Evolutionary conservation across 2,888 invertebrate genomes (phyloP).

Genomic region (Mythimna vitellina): DNA sequence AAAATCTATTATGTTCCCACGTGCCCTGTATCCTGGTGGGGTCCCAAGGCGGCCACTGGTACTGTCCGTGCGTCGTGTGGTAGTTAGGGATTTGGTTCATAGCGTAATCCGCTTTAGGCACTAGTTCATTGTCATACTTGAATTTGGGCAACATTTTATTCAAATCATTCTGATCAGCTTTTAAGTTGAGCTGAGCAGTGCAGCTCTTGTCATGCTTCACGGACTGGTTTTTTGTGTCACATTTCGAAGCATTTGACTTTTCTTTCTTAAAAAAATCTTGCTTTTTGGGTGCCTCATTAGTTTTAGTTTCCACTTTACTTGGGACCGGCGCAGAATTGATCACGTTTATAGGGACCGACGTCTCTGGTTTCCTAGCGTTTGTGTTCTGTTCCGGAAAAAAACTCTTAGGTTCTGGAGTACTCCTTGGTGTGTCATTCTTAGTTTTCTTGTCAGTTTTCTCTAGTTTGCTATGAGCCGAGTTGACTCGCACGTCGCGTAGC

Average conservation of each 20-base stretch:
- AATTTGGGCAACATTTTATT: conserved; percentile 90
- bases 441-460: conserved; percentile 86
- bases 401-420: conserved; percentile 86
- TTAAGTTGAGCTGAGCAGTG: conserved; percentile 79
- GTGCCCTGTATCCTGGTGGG: conserved; percentile 85
- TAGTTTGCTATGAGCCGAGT: conserved; percentile 87
- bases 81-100: conserved; percentile 93
- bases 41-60: conserved; percentile 92
- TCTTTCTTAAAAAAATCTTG: conserved; percentile 90
- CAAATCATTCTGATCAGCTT: conserved; percentile 87
- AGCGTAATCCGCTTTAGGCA: conserved; percentile 91
- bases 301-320: conserved; percentile 82
- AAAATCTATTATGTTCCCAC: conserved; percentile 89
- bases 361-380: conserved; percentile 84
- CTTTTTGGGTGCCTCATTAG: conserved; percentile 84
- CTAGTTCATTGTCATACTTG: conserved; percentile 89
- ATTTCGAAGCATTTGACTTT: conserved; percentile 83
- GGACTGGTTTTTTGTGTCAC: conserved; percentile 80
- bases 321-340: conserved; percentile 83
- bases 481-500: conserved; percentile 86
- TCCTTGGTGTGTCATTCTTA: conserved; percentile 82
- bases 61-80: conserved; percentile 91
- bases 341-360: conserved; percentile 87
- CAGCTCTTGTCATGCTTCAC: conserved; percentile 88
- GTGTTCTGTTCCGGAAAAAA: conserved; percentile 86